phyloP scores from a whole-genome alignment of 2,888 invertebrate genomes.

The Hololepta plana region DNA sequence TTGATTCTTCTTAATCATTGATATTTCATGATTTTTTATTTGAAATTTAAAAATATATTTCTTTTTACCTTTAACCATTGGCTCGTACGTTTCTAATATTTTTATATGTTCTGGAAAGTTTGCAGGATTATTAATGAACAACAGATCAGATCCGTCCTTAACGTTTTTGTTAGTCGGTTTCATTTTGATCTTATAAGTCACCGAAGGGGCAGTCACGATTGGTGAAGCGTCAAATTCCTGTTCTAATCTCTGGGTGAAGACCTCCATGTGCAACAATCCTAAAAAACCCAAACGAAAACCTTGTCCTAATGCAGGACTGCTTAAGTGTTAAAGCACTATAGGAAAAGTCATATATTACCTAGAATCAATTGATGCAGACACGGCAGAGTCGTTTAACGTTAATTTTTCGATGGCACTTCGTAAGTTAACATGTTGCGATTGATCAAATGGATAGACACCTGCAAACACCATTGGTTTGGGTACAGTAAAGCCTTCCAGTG shows the following conservation, averaged over 20 bases:
- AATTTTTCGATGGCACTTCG: slow-evolving; percentile 77
- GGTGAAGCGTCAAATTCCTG: slow-evolving; percentile 72
- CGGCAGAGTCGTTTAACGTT: slow-evolving; percentile 86
- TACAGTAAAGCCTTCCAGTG: slow-evolving; percentile 44
- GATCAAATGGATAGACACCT: slow-evolving; percentile 81
- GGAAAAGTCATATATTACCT: slow-evolving; percentile 35
- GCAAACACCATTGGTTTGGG: slow-evolving; percentile 73
- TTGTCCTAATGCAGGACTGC: slow-evolving; percentile 68
- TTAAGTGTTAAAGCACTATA: slow-evolving; percentile 10
- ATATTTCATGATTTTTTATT: no score
- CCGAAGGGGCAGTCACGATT: slow-evolving; percentile 70
- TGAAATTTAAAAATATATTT: slow-evolving; percentile 1
- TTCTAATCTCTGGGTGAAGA: slow-evolving; percentile 68
- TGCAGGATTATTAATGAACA: slow-evolving; percentile 57
- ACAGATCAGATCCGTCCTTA: slow-evolving; percentile 37
- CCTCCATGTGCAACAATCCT: slow-evolving; percentile 74
- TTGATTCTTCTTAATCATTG: no score
- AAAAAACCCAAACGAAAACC: slow-evolving; percentile 81
- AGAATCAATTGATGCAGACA: slow-evolving; percentile 60
- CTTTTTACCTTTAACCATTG: slow-evolving; percentile 55
- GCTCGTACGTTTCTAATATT: slow-evolving; percentile 66
- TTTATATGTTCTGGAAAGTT: slow-evolving; percentile 46
- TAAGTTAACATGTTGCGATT: slow-evolving; percentile 59
- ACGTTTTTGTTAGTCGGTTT: slow-evolving; percentile 53
- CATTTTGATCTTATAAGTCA: slow-evolving; percentile 67